These are phyloP conservation scores for Ditula angustiorana DNA, from an alignment of 2,888 invertebrate genomes.

Conservation along the genomic window DNA sequence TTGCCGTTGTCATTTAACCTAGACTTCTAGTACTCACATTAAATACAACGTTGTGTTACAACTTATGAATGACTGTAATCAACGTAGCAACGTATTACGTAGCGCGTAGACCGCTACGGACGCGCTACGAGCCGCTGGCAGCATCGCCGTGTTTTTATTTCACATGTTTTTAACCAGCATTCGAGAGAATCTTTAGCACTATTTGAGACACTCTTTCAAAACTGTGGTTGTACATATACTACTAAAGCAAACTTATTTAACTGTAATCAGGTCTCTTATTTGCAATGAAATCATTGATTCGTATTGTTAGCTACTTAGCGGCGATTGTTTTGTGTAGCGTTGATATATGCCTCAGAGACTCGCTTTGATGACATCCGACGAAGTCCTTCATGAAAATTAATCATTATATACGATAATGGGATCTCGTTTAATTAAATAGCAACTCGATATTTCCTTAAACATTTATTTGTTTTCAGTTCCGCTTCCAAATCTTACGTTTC, in stretches of 20 bases:
- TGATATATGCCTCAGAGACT: neutral
- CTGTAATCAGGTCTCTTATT: neutral
- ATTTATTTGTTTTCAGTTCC: constrained; percentile 21
- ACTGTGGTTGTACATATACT: no score
- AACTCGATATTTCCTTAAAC: constrained; percentile 32
- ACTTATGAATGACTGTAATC: neutral
- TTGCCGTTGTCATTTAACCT: no score
- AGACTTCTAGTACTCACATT: no score
- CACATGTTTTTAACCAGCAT: neutral
- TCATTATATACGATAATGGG: constrained; percentile 17
- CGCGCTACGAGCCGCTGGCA: constrained; percentile 10
- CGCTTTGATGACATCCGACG: neutral
- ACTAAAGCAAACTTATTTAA: no score
- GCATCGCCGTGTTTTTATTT: neutral
- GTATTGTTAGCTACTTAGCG: neutral
- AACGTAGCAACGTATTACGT: constrained; percentile 16
- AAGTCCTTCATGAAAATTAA: constrained; percentile 18
- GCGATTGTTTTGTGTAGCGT: neutral
- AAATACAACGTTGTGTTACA: neutral
- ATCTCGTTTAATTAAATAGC: constrained; percentile 30
- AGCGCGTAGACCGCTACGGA: constrained; percentile 25
- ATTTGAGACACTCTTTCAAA: no score
- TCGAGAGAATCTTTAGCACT: neutral
- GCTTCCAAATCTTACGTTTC: constrained; percentile 28
- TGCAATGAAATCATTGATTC: neutral